A percentile compares a stretch with the other conserved stretches of the same genome.
Evolutionary conservation across 2,888 invertebrate genomes (phyloP).

Genomic region (Sympetrum striolatum): DNA sequence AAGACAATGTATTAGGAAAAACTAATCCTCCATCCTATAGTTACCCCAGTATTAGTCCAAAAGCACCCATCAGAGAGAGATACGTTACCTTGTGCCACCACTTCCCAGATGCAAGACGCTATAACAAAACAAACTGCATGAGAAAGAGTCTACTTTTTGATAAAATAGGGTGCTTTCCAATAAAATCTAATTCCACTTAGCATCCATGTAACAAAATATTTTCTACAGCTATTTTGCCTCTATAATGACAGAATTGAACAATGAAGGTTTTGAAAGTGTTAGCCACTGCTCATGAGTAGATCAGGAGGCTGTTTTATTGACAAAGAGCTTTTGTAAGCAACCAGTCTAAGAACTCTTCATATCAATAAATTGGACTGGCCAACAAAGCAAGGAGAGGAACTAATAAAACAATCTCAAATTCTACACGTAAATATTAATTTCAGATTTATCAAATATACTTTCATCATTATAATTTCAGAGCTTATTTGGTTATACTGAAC

Average conservation of each 20-base stretch:
- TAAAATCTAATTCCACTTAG: background rate
- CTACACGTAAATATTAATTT: no score
- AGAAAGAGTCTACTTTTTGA: constrained; percentile 34
- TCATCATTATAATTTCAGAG: no score
- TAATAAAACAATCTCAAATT: no score
- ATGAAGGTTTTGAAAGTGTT: no score
- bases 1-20: constrained; percentile 22
- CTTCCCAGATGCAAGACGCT: constrained; percentile 69
- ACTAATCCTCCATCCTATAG: constrained; percentile 45
- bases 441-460: no score
- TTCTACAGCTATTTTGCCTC: background rate
- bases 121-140: constrained; percentile 61
- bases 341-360: no score
- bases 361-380: no score
- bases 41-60: constrained; percentile 48
- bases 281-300: no score
- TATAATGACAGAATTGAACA: background rate
- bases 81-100: constrained; percentile 69
- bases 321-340: no score
- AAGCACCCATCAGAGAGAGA: constrained; percentile 51
- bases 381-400: no score
- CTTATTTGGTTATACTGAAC: no score
- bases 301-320: no score
- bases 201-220: background rate
- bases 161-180: constrained; percentile 30